Conservation (phyloP, 2,888 invertebrate species). For the Phanerotoma sp. region DNA sequence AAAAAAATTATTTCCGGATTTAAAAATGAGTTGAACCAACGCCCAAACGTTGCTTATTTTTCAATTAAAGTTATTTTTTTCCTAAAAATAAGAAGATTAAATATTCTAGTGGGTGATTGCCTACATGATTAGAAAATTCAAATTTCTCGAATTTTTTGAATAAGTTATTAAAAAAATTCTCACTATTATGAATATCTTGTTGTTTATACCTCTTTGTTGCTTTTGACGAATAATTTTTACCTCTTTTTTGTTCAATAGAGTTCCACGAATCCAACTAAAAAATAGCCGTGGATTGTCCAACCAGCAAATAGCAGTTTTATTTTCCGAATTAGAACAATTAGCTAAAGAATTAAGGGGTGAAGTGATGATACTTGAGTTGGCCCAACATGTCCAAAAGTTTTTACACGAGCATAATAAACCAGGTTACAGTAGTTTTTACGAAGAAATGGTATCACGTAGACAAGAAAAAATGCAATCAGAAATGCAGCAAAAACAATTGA, state of each 20-base stretch:
- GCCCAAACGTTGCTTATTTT: too few species aligned
- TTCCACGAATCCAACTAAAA: slow-evolving; percentile 70
- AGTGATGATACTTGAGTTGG: slow-evolving; percentile 85
- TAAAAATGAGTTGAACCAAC: too few species aligned
- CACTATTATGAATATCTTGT: too few species aligned
- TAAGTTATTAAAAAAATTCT: too few species aligned
- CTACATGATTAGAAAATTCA: too few species aligned
- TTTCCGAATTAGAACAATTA: slow-evolving; percentile 63
- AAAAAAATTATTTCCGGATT: too few species aligned
- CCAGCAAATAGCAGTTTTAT: slow-evolving; percentile 65
- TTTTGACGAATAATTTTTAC: too few species aligned
- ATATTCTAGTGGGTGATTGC: too few species aligned
- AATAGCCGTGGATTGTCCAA: slow-evolving; percentile 80
- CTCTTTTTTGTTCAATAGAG: slow-evolving; percentile 62
- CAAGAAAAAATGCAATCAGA: slow-evolving; percentile 68
- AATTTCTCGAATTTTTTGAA: too few species aligned
- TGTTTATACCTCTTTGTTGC: too few species aligned
- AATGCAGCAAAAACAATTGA: slow-evolving; percentile 64
- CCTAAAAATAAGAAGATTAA: too few species aligned
- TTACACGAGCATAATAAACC: slow-evolving; percentile 81
- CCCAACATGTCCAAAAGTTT: slow-evolving; percentile 77
- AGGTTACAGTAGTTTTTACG: slow-evolving; percentile 80
- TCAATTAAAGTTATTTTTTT: too few species aligned
- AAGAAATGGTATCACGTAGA: slow-evolving; percentile 81
- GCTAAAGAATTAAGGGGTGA: slow-evolving; percentile 68